Conservation (phyloP, 2,888 invertebrate genomes). For the Eudemis profundana region DNA sequence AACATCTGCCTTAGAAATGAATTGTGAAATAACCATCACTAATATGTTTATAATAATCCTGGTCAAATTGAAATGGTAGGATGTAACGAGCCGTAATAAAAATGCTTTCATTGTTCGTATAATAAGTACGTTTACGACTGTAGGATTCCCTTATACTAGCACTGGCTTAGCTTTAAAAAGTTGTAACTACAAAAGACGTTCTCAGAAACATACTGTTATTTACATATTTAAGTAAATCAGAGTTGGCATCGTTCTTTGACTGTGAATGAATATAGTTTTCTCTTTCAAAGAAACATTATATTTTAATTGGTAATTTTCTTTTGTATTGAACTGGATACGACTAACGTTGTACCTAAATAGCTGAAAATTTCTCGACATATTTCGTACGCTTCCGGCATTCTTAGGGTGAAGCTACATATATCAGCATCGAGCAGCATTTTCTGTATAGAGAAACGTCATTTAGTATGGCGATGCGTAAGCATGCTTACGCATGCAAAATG, state of each 20-base stretch:
- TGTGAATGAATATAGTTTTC: background rate
- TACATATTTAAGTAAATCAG: background rate
- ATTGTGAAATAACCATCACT: constrained; percentile 63
- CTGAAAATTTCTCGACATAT: no score
- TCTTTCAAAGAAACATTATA: no score
- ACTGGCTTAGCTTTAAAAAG: background rate
- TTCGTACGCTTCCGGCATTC: no score
- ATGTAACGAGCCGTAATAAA: constrained; percentile 41
- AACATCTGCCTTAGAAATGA: constrained; percentile 60
- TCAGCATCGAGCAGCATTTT: no score
- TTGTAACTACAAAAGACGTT: background rate
- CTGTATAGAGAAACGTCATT: no score
- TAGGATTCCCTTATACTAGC: background rate
- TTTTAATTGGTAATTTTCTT: no score
- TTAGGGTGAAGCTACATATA: no score
- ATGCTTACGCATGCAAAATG: no score
- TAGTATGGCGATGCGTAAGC: no score
- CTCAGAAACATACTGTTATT: background rate
- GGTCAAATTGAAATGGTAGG: constrained; percentile 36
- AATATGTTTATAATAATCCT: constrained; percentile 70
- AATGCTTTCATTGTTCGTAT: constrained; percentile 22
- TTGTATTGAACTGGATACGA: no score
- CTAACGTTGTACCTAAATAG: no score
- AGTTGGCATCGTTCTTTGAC: background rate
- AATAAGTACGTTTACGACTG: constrained; percentile 27